Percentiles rank a stretch among this genome's conserved stretches.
Evolutionary conservation across 1,140 invertebrate genomes (phyloP).

Genomic region (Belonocnema kinseyi): DNA sequence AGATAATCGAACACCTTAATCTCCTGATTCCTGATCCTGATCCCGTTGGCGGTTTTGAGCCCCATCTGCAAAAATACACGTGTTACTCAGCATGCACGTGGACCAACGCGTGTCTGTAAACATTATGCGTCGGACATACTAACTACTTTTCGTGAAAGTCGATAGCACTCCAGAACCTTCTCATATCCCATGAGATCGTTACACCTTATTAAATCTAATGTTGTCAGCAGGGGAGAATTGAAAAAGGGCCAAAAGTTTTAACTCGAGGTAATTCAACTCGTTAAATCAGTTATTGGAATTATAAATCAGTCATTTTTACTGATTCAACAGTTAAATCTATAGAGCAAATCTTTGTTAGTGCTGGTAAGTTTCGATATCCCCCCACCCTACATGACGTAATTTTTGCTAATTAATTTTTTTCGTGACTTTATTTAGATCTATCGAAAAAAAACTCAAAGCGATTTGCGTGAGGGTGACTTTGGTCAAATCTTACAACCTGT

Average conservation of each 20-base stretch:
- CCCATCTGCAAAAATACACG: constrained; percentile 3
- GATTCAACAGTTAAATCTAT: too few species aligned
- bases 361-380: too few species aligned
- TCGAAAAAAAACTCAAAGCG: too few species aligned
- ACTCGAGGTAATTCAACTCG: neutral
- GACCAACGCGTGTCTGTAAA: constrained; percentile 14
- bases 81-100: constrained; percentile 35
- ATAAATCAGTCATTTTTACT: too few species aligned
- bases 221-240: constrained; percentile 11
- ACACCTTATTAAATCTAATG: constrained; percentile 19
- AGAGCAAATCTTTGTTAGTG: too few species aligned
- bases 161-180: constrained; percentile 13
- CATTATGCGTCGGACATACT: neutral
- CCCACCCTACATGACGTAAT: too few species aligned
- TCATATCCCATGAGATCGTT: constrained; percentile 18
- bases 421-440: too few species aligned
- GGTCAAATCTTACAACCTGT: too few species aligned
- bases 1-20: neutral
- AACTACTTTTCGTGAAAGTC: constrained; percentile 23
- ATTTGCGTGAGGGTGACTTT: too few species aligned
- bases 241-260: neutral
- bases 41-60: constrained; percentile 5
- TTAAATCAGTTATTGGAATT: neutral
- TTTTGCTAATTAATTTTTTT: too few species aligned
- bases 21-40: constrained; percentile 13